These are phyloP conservation scores for Apis mellifera DNA, from an alignment of 1,140 invertebrate genomes.

Conservation along the genomic window DNA sequence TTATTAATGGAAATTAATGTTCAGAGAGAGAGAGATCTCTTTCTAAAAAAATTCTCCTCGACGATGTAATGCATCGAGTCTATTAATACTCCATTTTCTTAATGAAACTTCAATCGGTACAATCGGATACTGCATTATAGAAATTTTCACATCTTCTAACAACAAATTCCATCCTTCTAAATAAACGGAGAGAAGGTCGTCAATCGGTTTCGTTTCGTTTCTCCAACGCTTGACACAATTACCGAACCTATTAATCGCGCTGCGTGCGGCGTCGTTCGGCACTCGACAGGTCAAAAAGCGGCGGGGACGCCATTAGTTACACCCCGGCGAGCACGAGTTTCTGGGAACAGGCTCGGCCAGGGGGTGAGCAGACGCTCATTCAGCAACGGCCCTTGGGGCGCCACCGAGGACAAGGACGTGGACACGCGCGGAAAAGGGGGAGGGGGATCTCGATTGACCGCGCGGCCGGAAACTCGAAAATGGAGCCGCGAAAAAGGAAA, in stretches of 20 bases:
- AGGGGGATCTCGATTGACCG: conserved; percentile 61
- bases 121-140: too few species aligned
- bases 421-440: conserved; percentile 47
- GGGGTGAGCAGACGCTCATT: conserved; percentile 34
- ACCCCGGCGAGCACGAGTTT: conserved; percentile 40
- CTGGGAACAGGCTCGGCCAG: conserved; percentile 22
- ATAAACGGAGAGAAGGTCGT: too few species aligned
- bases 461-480: conserved; percentile 62
- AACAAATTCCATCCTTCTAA: too few species aligned
- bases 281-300: conserved; percentile 67
- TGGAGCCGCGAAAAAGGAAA: conserved; percentile 23
- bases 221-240: conserved; percentile 57
- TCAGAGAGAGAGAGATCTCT: too few species aligned
- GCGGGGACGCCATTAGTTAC: conserved; percentile 63
- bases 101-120: too few species aligned
- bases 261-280: conserved; percentile 63
- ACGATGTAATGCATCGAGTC: too few species aligned
- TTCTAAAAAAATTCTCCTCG: too few species aligned
- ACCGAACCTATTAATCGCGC: conserved; percentile 62
- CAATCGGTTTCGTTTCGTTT: background rate
- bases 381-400: conserved; percentile 30
- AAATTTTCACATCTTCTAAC: too few species aligned
- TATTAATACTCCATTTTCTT: too few species aligned
- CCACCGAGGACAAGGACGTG: conserved; percentile 42
- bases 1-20: too few species aligned